phyloP scores from a whole-genome alignment of 2,888 invertebrate species.

The Furcula furcula region DNA sequence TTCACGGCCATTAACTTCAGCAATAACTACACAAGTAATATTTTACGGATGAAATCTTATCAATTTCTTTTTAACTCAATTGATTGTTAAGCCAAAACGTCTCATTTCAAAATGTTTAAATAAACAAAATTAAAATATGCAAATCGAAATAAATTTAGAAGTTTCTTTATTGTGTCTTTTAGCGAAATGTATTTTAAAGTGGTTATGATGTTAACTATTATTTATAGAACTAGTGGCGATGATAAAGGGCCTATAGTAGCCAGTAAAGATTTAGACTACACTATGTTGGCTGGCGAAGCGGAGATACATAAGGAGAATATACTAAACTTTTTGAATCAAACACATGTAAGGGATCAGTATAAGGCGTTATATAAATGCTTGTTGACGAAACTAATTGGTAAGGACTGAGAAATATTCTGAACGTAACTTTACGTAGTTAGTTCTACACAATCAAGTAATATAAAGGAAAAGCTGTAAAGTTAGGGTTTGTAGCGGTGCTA shows the following conservation, averaged over 20 bases:
- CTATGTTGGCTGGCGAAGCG: constrained; percentile 53
- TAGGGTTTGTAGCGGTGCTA: too few relatives aligned
- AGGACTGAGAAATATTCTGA: too few relatives aligned
- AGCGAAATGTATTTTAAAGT: constrained; percentile 13
- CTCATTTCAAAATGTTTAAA: not conserved
- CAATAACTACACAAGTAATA: constrained; percentile 12
- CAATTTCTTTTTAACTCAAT: too few relatives aligned
- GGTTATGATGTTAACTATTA: constrained; percentile 16
- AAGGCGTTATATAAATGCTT: constrained; percentile 51
- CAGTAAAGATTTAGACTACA: constrained; percentile 54
- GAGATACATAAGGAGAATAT: constrained; percentile 59
- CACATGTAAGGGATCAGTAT: constrained; percentile 49
- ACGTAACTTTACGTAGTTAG: too few relatives aligned
- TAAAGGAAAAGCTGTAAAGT: too few relatives aligned
- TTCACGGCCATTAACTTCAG: constrained; percentile 47
- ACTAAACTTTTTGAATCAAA: constrained; percentile 54
- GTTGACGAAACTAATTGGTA: constrained; percentile 50
- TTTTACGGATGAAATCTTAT: too few relatives aligned
- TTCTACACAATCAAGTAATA: too few relatives aligned
- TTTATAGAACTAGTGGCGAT: constrained; percentile 15
- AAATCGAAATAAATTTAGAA: too few relatives aligned
- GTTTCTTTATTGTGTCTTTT: not conserved
- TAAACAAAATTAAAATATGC: not conserved
- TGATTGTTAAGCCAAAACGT: too few relatives aligned
- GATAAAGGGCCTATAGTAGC: constrained; percentile 24